A percentile compares a stretch with the other conserved stretches of the same genome.
Conservation (phyloP, 2,113 vertebrate species). For the Ibidorhyncha struthersii region DNA sequence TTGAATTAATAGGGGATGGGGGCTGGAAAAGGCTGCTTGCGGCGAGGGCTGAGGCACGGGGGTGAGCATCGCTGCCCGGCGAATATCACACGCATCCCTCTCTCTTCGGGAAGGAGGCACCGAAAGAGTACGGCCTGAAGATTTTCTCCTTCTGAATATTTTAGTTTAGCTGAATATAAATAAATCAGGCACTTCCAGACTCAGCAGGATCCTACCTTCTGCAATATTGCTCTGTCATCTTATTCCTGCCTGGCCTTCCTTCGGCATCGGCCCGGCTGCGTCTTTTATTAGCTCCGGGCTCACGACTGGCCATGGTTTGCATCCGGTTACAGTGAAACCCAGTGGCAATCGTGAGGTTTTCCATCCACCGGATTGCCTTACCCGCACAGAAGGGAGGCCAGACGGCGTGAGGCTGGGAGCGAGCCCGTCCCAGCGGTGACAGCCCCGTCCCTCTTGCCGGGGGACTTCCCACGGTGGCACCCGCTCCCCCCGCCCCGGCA, state of each 20-base stretch:
- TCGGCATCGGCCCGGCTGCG: not conserved
- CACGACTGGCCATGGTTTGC: rapidly evolving
- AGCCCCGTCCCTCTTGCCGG: not conserved
- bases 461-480: not conserved
- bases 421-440: not conserved
- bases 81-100: not conserved
- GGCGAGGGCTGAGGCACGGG: not conserved
- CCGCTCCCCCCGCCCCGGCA: rapidly evolving
- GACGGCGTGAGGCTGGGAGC: not conserved
- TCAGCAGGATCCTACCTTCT: slow-evolving; percentile 56
- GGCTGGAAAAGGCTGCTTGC: not conserved
- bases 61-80: rapidly evolving
- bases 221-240: slow-evolving; percentile 63
- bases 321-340: not conserved
- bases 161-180: slow-evolving; percentile 40
- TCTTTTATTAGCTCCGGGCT: not conserved
- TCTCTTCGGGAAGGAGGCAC: not conserved
- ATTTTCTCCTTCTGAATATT: slow-evolving; percentile 32
- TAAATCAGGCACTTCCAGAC: slow-evolving; percentile 44
- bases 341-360: rapidly evolving
- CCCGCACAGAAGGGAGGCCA: not conserved
- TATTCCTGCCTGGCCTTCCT: slow-evolving; percentile 28
- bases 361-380: not conserved
- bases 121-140: rapidly evolving
- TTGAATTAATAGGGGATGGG: not conserved